Evolutionary conservation across 2,888 invertebrate species (phyloP), one percentile per base, ranked within the genome.

Genomic region (Myathropa florea): DNA sequence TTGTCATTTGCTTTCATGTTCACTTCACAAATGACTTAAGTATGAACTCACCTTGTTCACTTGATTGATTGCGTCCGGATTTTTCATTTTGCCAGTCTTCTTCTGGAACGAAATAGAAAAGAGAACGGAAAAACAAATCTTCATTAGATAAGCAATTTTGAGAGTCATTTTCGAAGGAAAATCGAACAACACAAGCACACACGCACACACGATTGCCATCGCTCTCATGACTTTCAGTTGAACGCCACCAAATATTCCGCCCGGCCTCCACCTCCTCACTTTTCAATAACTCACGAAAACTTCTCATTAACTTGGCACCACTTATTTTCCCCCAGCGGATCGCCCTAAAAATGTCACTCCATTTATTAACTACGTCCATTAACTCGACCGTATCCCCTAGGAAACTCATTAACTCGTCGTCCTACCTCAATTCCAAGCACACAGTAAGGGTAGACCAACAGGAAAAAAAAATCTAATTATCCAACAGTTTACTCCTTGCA

Each of bases 21-120:
- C 33, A 33, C 33, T 33, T 53, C 12, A 57, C 53, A 46, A 67
- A 18, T 39, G n/a, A 46, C 39, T 26, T 12, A 68, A 30, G n/a
- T 26, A n/a, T n/a, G 18, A 18, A 88, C 88, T 89, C 89, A 92
- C 93, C 91, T 91, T 92, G 93, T 73, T 93, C 93, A 88, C 90
- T 92, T 23, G 90, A 89, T 82, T 91, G 91, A 90, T 91, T 90
- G 73, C 93, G 91, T 82, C 92, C 91, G 30, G 92, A 90, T 89
- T 93, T 93, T 53, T 94, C 95, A 91, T 94, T 94, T 89, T 94
- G 95, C 94, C 95, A 95, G 91, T 95, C 95, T 91, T 94, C 94
- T 93, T 94, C 94, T 94, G 93, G 91, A 94, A 94, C 92, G 84
- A 72, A 53, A 93, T 93, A 24, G 83, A 80, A 88, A 87, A 89